Evolutionary conservation across 2,888 invertebrate genomes (phyloP).

Genomic region (Leucoptera coffeella): DNA sequence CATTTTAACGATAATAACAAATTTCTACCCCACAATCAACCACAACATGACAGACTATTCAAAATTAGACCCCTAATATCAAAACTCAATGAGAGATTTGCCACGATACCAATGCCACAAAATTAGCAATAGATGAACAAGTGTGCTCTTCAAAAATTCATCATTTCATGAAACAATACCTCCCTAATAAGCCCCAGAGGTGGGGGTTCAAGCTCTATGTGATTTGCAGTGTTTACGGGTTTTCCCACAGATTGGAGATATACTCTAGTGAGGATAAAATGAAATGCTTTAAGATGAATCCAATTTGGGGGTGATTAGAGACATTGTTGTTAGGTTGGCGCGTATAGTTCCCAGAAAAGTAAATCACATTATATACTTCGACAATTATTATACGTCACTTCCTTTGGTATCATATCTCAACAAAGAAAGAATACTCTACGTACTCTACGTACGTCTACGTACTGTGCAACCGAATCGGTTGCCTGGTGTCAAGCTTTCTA

Average conservation of each 20-base stretch:
- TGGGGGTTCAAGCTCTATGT: constrained; percentile 3
- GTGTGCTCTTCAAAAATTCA: constrained; percentile 8
- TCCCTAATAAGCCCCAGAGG: constrained; percentile 3
- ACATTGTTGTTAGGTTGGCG: background rate
- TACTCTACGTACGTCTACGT: too few relatives aligned
- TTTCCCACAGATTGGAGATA: constrained; percentile 3
- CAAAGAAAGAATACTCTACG: constrained; percentile 1
- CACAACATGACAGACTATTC: too few relatives aligned
- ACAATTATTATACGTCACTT: too few relatives aligned
- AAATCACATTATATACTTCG: background rate
- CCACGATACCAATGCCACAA: too few relatives aligned
- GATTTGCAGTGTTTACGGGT: constrained; percentile 2
- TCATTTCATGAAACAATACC: too few relatives aligned
- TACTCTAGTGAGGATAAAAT: constrained; percentile 2
- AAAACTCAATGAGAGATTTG: too few relatives aligned
- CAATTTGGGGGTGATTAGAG: background rate
- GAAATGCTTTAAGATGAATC: too few relatives aligned
- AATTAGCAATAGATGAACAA: too few relatives aligned
- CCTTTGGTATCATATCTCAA: background rate
- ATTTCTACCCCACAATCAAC: too few relatives aligned
- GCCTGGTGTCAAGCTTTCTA: too few relatives aligned
- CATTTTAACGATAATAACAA: constrained; percentile 12
- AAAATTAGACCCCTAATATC: too few relatives aligned
- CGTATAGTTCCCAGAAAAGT: background rate
- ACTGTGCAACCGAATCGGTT: background rate